Evolutionary conservation across 1,140 invertebrate genomes (phyloP).

Genomic region (Brachystomella parvula): DNA sequence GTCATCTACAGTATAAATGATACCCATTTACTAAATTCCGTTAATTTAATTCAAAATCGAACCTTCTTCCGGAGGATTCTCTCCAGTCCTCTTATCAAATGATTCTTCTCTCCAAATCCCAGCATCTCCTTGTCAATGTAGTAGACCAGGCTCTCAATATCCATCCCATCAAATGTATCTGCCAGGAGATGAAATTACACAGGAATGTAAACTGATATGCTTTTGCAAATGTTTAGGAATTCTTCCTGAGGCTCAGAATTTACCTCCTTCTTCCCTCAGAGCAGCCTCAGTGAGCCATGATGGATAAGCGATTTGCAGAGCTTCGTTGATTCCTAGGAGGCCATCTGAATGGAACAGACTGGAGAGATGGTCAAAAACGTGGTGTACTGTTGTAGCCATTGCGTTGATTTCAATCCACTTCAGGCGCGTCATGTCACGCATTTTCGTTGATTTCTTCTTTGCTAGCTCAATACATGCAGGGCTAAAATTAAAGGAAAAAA

Average conservation of each 20-base stretch:
- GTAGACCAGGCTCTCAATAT: background rate
- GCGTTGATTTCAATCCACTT: slow-evolving; percentile 19
- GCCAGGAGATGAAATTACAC: background rate
- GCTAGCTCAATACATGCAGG: background rate
- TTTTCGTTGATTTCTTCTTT: background rate
- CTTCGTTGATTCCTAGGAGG: slow-evolving; percentile 4
- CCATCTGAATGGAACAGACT: background rate
- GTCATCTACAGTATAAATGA: background rate
- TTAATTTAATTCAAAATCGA: background rate
- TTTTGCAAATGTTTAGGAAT: too few relatives aligned
- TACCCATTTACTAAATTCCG: background rate
- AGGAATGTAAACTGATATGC: too few relatives aligned
- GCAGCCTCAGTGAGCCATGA: background rate
- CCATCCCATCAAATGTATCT: slow-evolving; percentile 2
- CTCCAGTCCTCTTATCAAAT: slow-evolving; percentile 17
- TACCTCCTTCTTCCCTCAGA: background rate
- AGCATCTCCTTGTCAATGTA: slow-evolving; percentile 9
- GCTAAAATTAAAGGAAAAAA: slow-evolving; percentile 2
- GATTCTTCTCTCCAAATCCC: slow-evolving; percentile 6
- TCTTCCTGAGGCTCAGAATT: too few relatives aligned
- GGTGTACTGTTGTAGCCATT: slow-evolving; percentile 9
- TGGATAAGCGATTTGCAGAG: slow-evolving; percentile 3
- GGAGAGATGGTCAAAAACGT: slow-evolving; percentile 11
- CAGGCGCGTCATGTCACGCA: background rate
- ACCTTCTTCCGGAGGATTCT: slow-evolving; percentile 13